A percentile compares a stretch with the other conserved stretches of the same genome.
Evolutionary conservation across 2,797 vertebrate genomes (phyloP).

Genomic region (Hoplostethus mediterraneus): DNA sequence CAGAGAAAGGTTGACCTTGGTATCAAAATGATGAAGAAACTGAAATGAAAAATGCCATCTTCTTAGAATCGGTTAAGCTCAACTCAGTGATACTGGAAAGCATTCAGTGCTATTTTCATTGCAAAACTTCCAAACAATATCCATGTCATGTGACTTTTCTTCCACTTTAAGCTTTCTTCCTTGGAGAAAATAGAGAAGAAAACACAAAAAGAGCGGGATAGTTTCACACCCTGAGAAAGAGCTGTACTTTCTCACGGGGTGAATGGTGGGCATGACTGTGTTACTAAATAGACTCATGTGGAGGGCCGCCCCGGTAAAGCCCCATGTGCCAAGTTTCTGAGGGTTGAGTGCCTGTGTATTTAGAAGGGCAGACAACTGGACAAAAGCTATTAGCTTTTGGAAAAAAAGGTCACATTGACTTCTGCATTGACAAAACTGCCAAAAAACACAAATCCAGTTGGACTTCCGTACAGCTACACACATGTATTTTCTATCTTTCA

Average conservation of each 20-base stretch:
- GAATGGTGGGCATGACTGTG: constrained; percentile 76
- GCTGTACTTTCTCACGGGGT: constrained; percentile 76
- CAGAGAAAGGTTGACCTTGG: not conserved
- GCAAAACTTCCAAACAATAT: not conserved
- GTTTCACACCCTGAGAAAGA: constrained; percentile 65
- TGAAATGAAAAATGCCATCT: constrained; percentile 6
- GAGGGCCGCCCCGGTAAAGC: constrained; percentile 39
- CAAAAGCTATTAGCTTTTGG: constrained; percentile 37
- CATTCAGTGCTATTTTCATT: not conserved
- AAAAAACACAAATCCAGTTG: constrained; percentile 22
- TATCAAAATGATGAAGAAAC: not conserved
- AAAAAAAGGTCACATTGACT: constrained; percentile 22
- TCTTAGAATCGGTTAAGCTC: not conserved
- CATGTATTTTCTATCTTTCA: constrained; percentile 20
- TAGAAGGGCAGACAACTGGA: constrained; percentile 49
- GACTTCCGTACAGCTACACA: constrained; percentile 28
- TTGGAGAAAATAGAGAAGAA: constrained; percentile 7
- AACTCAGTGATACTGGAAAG: constrained; percentile 3
- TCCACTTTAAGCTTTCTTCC: constrained; percentile 1
- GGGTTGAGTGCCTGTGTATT: constrained; percentile 61
- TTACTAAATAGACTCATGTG: constrained; percentile 79
- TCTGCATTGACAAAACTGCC: constrained; percentile 31
- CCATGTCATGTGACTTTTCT: not conserved
- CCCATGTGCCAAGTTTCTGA: constrained; percentile 70
- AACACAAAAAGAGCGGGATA: constrained; percentile 36